phyloP scores from a whole-genome alignment of 2,888 invertebrate species.

The Mamestra brassicae region DNA sequence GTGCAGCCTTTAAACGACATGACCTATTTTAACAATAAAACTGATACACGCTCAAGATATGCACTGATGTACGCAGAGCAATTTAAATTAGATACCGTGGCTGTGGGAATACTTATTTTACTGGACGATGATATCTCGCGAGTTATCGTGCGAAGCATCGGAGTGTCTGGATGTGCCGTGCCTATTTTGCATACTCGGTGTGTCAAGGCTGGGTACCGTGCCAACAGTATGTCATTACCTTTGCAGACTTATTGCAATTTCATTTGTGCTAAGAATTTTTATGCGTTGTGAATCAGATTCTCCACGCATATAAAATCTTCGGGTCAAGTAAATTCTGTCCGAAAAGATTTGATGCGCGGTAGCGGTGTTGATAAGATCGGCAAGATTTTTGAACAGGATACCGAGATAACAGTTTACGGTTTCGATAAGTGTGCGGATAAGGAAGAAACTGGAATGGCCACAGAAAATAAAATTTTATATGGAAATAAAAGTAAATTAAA shows the following conservation, averaged over 20 bases:
- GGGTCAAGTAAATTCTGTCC: conserved; percentile 12
- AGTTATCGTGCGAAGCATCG: conserved; percentile 59
- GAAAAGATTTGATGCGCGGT: conserved; percentile 19
- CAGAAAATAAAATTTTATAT: conserved; percentile 13
- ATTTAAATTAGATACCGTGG: conserved; percentile 71
- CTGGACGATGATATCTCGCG: conserved; percentile 65
- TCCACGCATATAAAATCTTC: conserved; percentile 11
- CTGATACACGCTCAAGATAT: conserved; percentile 72
- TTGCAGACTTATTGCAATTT: conserved; percentile 46
- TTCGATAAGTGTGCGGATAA: conserved; percentile 29
- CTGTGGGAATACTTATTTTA: conserved; percentile 66
- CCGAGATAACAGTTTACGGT: conserved; percentile 33
- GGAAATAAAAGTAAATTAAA: conserved; percentile 2
- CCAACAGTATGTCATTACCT: conserved; percentile 60
- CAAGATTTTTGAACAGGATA: conserved; percentile 32
- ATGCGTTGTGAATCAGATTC: conserved; percentile 39
- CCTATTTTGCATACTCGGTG: conserved; percentile 61
- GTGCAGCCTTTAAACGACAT: conserved; percentile 33
- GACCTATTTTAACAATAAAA: conserved; percentile 65
- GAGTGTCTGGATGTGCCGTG: conserved; percentile 46
- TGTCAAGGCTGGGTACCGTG: conserved; percentile 64
- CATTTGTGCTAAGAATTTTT: conserved; percentile 55
- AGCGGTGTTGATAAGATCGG: conserved; percentile 32
- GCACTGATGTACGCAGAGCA: conserved; percentile 65
- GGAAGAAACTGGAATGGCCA: conserved; percentile 1